Base-by-base conservation (phyloP, 2,113 vertebrate species). In the Carassius carassius region DNA sequence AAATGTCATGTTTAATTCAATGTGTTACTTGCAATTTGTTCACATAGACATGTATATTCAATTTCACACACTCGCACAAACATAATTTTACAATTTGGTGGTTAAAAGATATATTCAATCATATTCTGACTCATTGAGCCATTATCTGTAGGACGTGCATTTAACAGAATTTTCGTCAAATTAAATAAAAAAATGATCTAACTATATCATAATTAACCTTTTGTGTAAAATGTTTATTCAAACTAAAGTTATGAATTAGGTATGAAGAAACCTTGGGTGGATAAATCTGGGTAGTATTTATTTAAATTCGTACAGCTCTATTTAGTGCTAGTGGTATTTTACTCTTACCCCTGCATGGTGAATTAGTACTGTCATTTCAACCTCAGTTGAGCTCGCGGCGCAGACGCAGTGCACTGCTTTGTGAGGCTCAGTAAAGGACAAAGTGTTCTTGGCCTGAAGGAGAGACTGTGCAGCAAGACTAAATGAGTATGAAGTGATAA, bases 341-440 rank as follows among this genome's bases (percentile, higher is more conserved):
- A 19, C 67, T 41, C 47, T 82, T 69, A 73, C 69, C 8, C 1
- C 73, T 75, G n/a, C 47, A 10, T 51, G 47, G 6, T 32, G 4
- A 49, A 32, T 83, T 44, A 82, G 51, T 60, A 5, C 54, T 74
- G n/a, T 13, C 70, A 62, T 72, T 72, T 63, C 19, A 62, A 54
- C 19, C 7, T 41, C 41, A 78, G 25, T 9, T 86, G 10, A 88
- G 41, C 44, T 77, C 41, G 44, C 82, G 67, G 82, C 47, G n/a
- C 56, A 70, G 41, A 29, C 73, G 17, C 82, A 47, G 65, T 23
- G 78, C 75, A 32, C 25, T 72, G 19, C 54, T 49, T 85, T 88
- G 85, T 83, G 58, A 49, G 75, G 74, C 83, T 86, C 54, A 44
- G 49, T 10, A 75, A 69, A 85, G 85, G 60, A 70, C 88, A 76